Evolutionary conservation across 2,797 vertebrate species (phyloP).

Genomic region (Artibeus jamaicensis): DNA sequence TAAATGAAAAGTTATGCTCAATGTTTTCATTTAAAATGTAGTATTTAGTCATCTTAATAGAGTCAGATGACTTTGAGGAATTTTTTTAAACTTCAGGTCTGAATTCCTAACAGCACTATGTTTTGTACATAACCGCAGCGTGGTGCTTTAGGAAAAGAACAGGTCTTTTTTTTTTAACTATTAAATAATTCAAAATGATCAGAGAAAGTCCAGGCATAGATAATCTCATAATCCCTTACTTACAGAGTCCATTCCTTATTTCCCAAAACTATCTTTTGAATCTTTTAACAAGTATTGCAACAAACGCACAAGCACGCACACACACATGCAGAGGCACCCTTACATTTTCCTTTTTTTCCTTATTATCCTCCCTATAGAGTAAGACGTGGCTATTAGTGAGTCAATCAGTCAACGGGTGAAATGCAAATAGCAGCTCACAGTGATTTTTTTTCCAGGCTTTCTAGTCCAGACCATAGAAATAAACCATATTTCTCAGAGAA

Average conservation of each 20-base stretch:
- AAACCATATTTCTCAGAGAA: constrained; percentile 54
- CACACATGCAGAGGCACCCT: neutral
- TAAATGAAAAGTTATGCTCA: neutral
- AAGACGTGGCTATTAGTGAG: constrained; percentile 28
- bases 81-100: neutral
- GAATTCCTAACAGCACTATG: neutral
- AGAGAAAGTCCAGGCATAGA: neutral
- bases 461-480: neutral
- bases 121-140: neutral
- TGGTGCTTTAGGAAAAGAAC: neutral
- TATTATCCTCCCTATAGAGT: neutral
- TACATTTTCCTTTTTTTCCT: neutral
- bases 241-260: neutral
- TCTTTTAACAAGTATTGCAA: neutral
- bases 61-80: neutral
- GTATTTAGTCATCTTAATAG: neutral
- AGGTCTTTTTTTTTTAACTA: neutral
- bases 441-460: constrained; percentile 1
- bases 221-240: constrained; percentile 7
- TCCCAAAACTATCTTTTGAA: neutral
- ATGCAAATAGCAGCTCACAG: constrained; percentile 45
- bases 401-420: constrained; percentile 46
- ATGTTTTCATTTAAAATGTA: neutral
- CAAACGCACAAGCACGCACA: neutral
- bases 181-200: constrained; percentile 20